Base-by-base conservation (phyloP, 2,797 vertebrate genomes). In the Sebastes cheni region DNA sequence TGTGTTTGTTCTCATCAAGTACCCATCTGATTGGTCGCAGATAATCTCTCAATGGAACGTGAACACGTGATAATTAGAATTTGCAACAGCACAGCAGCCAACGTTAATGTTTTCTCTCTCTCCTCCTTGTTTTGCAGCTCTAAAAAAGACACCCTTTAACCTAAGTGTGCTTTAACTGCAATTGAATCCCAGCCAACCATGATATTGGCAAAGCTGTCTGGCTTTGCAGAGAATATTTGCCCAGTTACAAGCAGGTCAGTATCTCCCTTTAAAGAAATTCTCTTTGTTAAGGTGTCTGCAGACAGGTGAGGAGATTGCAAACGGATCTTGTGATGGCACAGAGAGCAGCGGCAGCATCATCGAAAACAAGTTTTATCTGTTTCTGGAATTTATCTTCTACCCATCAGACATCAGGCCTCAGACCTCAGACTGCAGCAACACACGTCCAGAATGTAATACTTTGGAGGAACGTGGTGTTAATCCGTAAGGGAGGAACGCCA, bases 1-100 rank as follows among this genome's bases (percentile, higher is more conserved):
- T 90, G 91, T 90, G 92, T 94, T 95, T 93, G 92, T 91, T 94
- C 93, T 89, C 87, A 90, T 93, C 90, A 92, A 91, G 91, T 84
- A 76, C 62, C 88, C 74, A 30, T 89, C 87, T 89, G 89, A 94
- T 92, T 92, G 89, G 91, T 87, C 78, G 72, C 86, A 90, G 93
- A 95, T 94, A 89, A 93, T 94, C 93, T 92, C 88, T 91, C 85
- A 83, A 88, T 87, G 91, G 89, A 93, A 94, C 90, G 90, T 73
- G 86, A 90, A 91, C 91, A 86, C 83, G 85, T 84, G 88, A 94
- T 93, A 90, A 93, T 95, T 92, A 92, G 84, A 89, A 91, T 92
- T 89, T 88, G 84, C 87, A 83, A 85, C 88, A 82, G 83, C 81
- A 30, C 75, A 54, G 86, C 88, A 86, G 89, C 89, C 83, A 75